A percentile compares a stretch with the other conserved stretches of the same genome.
These are phyloP conservation scores for Berghia stephanieae DNA, from an alignment of 1,140 invertebrate genomes.

Conservation along the genomic window DNA sequence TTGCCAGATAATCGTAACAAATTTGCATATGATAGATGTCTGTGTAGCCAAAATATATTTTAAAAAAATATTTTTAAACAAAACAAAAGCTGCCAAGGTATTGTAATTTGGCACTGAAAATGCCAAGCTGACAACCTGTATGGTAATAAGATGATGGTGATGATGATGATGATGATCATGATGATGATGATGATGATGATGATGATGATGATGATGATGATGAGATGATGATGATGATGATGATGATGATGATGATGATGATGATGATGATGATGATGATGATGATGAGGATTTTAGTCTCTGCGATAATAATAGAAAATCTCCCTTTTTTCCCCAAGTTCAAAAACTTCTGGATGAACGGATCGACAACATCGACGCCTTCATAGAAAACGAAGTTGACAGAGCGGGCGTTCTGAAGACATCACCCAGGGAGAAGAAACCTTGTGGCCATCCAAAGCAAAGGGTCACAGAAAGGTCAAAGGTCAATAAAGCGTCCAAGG, in stretches of 20 bases:
- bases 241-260: conserved; percentile 17
- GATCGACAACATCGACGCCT: no score
- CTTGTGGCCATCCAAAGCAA: neutral
- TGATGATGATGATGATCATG: conserved; percentile 10
- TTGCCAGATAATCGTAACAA: no score
- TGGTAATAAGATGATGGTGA: neutral
- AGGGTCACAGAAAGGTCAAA: neutral
- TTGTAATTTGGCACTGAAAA: neutral
- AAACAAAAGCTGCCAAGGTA: neutral
- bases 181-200: neutral
- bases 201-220: conserved; percentile 10
- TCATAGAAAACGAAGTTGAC: no score
- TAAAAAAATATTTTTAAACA: neutral
- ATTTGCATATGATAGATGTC: no score
- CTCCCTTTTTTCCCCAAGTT: neutral
- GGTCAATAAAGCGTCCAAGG: no score
- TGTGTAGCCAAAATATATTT: neutral
- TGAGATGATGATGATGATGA: neutral
- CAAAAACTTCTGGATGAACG: neutral
- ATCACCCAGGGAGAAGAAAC: no score
- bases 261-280: conserved; percentile 20
- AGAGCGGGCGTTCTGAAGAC: no score
- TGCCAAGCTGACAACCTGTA: neutral
- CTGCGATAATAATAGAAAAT: neutral
- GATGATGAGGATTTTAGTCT: neutral